Base-by-base conservation (phyloP, 30 jellyfish, hydroid and myxozoan species). In the Pseudorhiza aurosa region DNA sequence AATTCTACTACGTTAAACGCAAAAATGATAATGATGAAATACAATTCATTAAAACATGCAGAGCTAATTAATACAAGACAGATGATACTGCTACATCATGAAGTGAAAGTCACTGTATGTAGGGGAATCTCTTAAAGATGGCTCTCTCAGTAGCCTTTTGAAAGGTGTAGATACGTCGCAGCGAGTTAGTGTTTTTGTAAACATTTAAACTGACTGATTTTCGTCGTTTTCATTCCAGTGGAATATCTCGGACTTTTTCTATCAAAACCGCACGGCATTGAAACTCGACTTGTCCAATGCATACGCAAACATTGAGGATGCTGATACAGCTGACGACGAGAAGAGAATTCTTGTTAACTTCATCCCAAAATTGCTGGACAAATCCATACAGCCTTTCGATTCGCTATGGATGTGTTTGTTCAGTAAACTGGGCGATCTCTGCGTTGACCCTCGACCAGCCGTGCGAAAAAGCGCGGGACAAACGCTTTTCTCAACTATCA, bases 391-490 rank as follows among this genome's bases (percentile, higher is more conserved):
- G 67, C 96, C 95, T 9, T 91, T 91, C 58, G 98, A 91, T 53
- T 83, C 98, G 12, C 73, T 90, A 44, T 91, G 98, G 98, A 91
- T 91, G 96, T 83, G 98, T 64, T 43, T 91, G 71, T 91, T 83
- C 69, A 82, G 98, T 40, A 91, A 91, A 49, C 82, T 91, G 2
- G 98, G 98, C 2, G 98, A 91, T 49, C 94, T 91, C 74, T 91
- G 98, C 85, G 98, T 91, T 42, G 98, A 91, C 81, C 98, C 98
- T 58, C 85, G 98, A 58, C 98, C 98, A 4, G 98, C 98, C 39
- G 98, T 91, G 10, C 96, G 98, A 25, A 91, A 91, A 31, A 91
- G 98, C 65, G 98, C 98, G 65, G 98, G 98, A 32, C 98, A 91
- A 62, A 91, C 98, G 4, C 64, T 91, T 59, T 91, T 91, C 57